Percentiles rank a stretch among this genome's conserved stretches.
These are phyloP conservation scores for Cecidostiba fungosa DNA, from an alignment of 2,888 invertebrate genomes.

Conservation along the genomic window DNA sequence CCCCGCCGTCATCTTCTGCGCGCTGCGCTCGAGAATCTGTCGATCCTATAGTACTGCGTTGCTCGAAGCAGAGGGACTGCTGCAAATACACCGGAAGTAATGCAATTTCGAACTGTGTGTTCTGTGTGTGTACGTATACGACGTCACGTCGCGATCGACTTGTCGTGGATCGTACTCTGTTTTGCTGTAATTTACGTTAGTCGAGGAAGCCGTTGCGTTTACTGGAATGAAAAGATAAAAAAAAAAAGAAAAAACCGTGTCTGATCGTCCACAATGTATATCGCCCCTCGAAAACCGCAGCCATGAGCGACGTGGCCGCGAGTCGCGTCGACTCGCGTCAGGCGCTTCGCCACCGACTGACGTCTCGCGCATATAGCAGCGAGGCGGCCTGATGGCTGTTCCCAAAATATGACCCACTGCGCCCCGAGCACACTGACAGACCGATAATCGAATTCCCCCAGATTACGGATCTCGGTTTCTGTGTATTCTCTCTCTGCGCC, in stretches of 20 bases:
- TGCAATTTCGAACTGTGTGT: slow-evolving; percentile 55
- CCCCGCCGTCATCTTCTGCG: slow-evolving; percentile 44
- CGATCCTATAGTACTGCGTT: slow-evolving; percentile 4
- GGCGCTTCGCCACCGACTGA: slow-evolving; percentile 14
- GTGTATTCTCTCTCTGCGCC: background rate
- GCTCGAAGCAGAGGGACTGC: background rate
- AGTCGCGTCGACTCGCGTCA: background rate
- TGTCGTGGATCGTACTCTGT: background rate
- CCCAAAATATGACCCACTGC: slow-evolving; percentile 17
- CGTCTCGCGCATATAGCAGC: background rate
- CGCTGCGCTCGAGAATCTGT: slow-evolving; percentile 21
- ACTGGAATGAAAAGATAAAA: too few relatives aligned
- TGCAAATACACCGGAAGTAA: slow-evolving; percentile 65
- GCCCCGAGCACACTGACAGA: slow-evolving; percentile 53
- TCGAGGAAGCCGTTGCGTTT: too few relatives aligned
- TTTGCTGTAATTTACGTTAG: background rate
- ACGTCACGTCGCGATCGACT: slow-evolving; percentile 1
- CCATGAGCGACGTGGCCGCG: background rate
- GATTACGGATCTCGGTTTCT: slow-evolving; percentile 19
- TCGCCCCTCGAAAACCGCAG: background rate
- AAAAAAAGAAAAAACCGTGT: background rate
- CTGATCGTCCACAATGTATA: background rate
- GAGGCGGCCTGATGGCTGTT: background rate
- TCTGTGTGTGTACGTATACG: background rate
- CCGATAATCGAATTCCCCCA: slow-evolving; percentile 64